These are phyloP conservation scores for Perdita meconis DNA, from an alignment of 2,888 invertebrate genomes.

Conservation along the genomic window DNA sequence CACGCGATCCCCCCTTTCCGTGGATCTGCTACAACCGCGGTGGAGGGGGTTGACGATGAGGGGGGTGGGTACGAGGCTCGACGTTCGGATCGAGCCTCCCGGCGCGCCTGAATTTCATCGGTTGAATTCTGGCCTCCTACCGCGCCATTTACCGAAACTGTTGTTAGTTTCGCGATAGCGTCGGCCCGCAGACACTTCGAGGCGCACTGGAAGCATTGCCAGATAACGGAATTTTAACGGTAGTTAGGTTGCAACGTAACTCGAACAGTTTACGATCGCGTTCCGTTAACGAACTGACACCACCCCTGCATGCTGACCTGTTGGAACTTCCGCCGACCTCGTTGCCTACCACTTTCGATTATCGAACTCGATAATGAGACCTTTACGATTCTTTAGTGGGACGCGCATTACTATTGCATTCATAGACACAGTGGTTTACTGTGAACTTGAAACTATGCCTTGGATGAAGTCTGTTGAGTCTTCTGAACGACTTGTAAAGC, in stretches of 20 bases:
- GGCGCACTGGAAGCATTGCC: constrained; percentile 10
- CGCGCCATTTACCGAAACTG: constrained; percentile 23
- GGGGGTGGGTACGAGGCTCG: constrained; percentile 13
- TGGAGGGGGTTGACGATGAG: neutral
- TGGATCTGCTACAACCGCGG: constrained; percentile 12
- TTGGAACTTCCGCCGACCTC: constrained; percentile 7
- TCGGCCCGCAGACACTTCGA: constrained; percentile 4
- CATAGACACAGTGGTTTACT: too few species aligned
- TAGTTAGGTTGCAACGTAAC: constrained; percentile 21
- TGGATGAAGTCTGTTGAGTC: too few species aligned
- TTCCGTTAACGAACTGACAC: constrained; percentile 29
- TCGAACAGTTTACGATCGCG: constrained; percentile 28
- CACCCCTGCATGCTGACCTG: neutral
- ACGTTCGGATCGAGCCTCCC: constrained; percentile 14
- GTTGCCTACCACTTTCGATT: too few species aligned
- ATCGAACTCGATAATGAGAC: too few species aligned
- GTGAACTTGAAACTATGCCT: too few species aligned
- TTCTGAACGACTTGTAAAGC: too few species aligned
- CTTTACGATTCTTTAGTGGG: too few species aligned
- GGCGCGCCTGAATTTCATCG: constrained; percentile 21
- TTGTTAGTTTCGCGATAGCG: constrained; percentile 33
- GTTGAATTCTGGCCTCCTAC: constrained; percentile 13
- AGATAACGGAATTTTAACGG: constrained; percentile 39
- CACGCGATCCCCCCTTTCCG: neutral
- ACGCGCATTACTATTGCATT: too few species aligned